Percentiles rank a stretch among this genome's conserved stretches.
These are phyloP conservation scores for Molorchus minor DNA, from an alignment of 2,888 invertebrate species.

Conservation along the genomic window DNA sequence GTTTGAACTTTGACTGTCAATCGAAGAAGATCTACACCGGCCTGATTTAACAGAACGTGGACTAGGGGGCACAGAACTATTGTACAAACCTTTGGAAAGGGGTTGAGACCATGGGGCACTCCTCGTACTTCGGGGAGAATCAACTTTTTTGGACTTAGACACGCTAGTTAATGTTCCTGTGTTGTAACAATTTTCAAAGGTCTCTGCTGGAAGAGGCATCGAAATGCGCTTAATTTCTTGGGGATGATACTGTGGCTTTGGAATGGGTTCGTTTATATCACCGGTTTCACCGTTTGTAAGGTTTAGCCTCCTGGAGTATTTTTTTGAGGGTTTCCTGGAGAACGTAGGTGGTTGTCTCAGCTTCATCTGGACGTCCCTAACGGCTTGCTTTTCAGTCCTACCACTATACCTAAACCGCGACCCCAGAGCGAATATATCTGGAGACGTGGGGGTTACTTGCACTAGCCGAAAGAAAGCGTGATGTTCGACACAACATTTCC, in stretches of 20 bases:
- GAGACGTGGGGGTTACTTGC: slow-evolving; percentile 79
- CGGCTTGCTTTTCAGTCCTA: slow-evolving; percentile 70
- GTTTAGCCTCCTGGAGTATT: slow-evolving; percentile 71
- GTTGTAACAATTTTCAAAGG: slow-evolving; percentile 59
- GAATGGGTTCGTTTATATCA: slow-evolving; percentile 32
- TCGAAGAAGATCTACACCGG: slow-evolving; percentile 77
- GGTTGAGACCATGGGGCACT: slow-evolving; percentile 84
- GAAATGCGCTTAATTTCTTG: slow-evolving; percentile 66
- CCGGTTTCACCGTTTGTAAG: slow-evolving; percentile 64
- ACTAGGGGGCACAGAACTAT: slow-evolving; percentile 68
- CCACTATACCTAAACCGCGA: slow-evolving; percentile 78
- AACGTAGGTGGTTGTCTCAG: slow-evolving; percentile 68
- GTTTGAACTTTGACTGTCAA: slow-evolving; percentile 90
- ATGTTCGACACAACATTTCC: slow-evolving; percentile 96
- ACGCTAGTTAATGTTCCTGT: slow-evolving; percentile 36
- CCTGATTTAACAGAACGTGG: slow-evolving; percentile 85
- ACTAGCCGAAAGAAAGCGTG: slow-evolving; percentile 92
- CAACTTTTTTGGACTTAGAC: slow-evolving; percentile 62
- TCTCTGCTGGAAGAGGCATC: slow-evolving; percentile 67
- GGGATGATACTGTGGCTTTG: slow-evolving; percentile 39
- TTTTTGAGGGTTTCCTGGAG: slow-evolving; percentile 70
- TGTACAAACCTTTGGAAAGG: slow-evolving; percentile 77
- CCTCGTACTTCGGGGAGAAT: slow-evolving; percentile 82
- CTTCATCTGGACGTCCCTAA: slow-evolving; percentile 64
- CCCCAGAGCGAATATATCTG: slow-evolving; percentile 80